Conservation (phyloP, 2,113 vertebrate species). For the Lanius collurio region DNA sequence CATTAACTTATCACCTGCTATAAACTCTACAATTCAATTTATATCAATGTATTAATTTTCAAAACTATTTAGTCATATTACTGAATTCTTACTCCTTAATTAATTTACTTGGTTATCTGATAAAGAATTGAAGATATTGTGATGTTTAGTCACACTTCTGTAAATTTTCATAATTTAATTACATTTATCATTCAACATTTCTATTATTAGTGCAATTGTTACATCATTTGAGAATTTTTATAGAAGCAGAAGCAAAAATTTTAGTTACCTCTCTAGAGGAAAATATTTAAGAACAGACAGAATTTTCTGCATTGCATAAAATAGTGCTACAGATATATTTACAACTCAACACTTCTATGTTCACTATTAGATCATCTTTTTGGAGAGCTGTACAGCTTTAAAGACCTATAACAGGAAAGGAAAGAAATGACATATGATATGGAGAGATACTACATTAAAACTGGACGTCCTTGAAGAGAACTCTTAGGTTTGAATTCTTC, state of each 20-base stretch:
- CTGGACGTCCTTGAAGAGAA: background rate
- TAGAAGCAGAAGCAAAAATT: background rate
- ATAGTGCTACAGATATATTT: background rate
- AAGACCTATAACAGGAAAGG: background rate
- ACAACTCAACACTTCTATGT: background rate
- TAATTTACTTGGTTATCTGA: background rate
- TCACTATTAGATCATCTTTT: background rate
- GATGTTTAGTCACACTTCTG: background rate
- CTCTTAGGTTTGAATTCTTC: background rate
- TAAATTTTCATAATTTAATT: background rate
- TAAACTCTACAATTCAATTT: background rate
- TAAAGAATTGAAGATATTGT: background rate
- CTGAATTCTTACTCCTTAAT: background rate
- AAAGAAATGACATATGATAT: background rate
- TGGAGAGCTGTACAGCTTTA: background rate
- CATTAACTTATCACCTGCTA: background rate
- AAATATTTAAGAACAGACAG: background rate
- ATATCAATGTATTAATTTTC: background rate
- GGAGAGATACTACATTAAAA: background rate
- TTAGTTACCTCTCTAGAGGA: background rate
- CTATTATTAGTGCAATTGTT: background rate
- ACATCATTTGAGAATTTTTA: background rate
- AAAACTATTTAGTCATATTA: background rate
- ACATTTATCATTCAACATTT: background rate
- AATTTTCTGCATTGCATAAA: background rate